Base-by-base conservation (phyloP, 2,113 vertebrate species). In the Mystacornis crossleyi region DNA sequence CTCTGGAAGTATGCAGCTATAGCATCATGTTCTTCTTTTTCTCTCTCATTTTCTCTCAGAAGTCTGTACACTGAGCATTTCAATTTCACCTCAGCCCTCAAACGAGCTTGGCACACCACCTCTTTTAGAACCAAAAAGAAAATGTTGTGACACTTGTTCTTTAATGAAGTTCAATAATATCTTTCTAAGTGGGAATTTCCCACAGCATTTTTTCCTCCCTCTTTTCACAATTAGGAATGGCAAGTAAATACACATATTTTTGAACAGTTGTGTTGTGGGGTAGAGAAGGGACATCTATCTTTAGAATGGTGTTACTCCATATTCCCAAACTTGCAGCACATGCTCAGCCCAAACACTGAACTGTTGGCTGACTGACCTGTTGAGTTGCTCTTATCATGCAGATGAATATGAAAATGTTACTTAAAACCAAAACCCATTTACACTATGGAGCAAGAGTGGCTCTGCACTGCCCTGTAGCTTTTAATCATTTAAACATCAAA, bases 211-310 rank as follows among this genome's bases (percentile, higher is more conserved):
- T 91, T 82, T 14, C 73, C 55, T 95, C 69, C 31, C 17, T 79
- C 78, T 89, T 80, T 75, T 81, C 84, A 79, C 80, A 95, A 95
- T 93, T 90, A 91, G 70, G 33, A 94, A 93, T 47, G 50, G 70
- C 45, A 94, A 95, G 70, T 85, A 96, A 96, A 96, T 61, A 96
- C 60, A 70, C 79, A 60, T 79, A 93, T 85, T 94, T 94, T 38
- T 87, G 26, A 94, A 79, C 78, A 96, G 94, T 91, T 94, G 84
- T 92, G 81, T 73, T 93, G 84, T 43, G 62, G 73, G 54, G 84
- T 90, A 90, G 84, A 85, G 55, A 93, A 93, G 54, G 84, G 78
- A 96, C 84, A 91, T 93, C 86, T 96, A 94, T 93, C 70, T 96
- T 96, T 94, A 91, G 91, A 85, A 88, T 1, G 3, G 50, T 87